Conservation (phyloP, 2,797 vertebrate species). For the Chelmon rostratus region DNA sequence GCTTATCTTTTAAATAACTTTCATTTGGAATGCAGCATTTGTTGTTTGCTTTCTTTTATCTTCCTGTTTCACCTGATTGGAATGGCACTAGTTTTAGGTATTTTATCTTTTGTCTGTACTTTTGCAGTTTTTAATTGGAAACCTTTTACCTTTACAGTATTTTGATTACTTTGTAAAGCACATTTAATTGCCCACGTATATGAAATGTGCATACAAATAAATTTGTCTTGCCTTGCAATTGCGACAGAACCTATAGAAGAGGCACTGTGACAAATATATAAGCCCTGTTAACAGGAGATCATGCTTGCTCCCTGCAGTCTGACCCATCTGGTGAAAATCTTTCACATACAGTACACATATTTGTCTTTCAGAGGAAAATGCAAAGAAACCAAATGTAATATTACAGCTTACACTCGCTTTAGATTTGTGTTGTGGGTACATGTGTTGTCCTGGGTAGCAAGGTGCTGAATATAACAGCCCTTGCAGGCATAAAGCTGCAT, state of each 20-base stretch:
- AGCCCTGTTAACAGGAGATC: slow-evolving; percentile 11
- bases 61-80: no score
- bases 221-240: no score
- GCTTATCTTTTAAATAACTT: no score
- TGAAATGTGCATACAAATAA: no score
- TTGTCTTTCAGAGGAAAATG: not conserved
- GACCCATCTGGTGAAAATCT: slow-evolving; percentile 46
- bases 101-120: no score
- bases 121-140: no score
- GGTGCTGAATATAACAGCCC: not conserved
- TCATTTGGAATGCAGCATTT: no score
- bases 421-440: not conserved
- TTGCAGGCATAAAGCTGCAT: not conserved
- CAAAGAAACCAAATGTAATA: not conserved
- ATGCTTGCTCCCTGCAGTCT: slow-evolving; percentile 34
- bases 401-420: not conserved
- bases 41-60: no score
- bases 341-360: not conserved
- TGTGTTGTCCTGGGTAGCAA: not conserved
- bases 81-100: no score
- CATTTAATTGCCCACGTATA: no score
- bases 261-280: not conserved
- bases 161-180: no score
- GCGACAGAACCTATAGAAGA: not conserved
- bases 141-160: no score